Conservation (phyloP, 1,140 invertebrate genomes). For the Helicoverpa armigera region DNA sequence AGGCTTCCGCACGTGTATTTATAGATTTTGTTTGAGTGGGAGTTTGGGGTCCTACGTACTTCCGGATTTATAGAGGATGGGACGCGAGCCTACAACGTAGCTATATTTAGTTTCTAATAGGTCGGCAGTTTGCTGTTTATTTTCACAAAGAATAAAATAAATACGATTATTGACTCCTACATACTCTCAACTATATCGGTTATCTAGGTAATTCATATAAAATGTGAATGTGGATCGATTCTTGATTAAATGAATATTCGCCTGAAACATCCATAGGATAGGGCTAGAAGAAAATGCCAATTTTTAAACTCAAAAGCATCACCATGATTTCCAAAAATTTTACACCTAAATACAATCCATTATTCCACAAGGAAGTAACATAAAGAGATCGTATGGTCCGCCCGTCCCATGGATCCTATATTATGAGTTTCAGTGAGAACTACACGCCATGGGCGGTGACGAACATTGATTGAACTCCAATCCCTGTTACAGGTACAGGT, state of each 20-base stretch:
- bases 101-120: too few relatives aligned
- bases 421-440: neutral
- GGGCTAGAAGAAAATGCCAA: too few relatives aligned
- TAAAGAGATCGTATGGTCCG: conserved; percentile 2
- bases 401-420: neutral
- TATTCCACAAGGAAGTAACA: neutral
- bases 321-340: neutral
- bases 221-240: too few relatives aligned
- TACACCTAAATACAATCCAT: neutral
- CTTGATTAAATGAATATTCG: too few relatives aligned
- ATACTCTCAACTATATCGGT: too few relatives aligned
- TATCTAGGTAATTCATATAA: too few relatives aligned
- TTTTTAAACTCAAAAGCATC: too few relatives aligned
- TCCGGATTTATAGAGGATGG: neutral
- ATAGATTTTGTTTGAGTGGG: conserved; percentile 22
- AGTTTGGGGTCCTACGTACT: neutral
- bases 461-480: neutral
- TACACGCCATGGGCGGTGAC: neutral
- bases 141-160: too few relatives aligned
- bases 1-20: conserved; percentile 15
- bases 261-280: too few relatives aligned
- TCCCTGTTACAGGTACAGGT: neutral
- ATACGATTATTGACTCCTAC: too few relatives aligned
- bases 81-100: too few relatives aligned
- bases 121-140: too few relatives aligned